A percentile compares a stretch with the other conserved stretches of the same genome.
phyloP scores from a whole-genome alignment of 1,140 invertebrate genomes.

The Tetragonula clypearis region DNA sequence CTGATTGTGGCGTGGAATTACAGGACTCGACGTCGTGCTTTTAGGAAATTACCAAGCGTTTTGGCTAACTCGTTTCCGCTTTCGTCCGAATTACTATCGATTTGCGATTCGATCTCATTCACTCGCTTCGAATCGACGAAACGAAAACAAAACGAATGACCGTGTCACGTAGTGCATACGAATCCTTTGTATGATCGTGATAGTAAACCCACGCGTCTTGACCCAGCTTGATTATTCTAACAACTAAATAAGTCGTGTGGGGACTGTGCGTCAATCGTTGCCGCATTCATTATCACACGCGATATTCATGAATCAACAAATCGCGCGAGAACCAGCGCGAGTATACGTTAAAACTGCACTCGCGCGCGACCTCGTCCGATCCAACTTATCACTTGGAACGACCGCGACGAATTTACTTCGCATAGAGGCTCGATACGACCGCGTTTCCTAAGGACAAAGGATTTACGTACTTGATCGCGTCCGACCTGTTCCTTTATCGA shows the following conservation, averaged over 20 bases:
- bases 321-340: not conserved
- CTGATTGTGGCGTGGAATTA: slow-evolving; percentile 1
- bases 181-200: not conserved
- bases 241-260: not conserved
- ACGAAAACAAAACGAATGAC: not conserved
- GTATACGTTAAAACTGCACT: slow-evolving; percentile 33
- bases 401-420: slow-evolving; percentile 32
- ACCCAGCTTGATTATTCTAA: slow-evolving; percentile 48
- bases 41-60: slow-evolving; percentile 24
- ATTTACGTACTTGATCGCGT: slow-evolving; percentile 24
- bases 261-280: slow-evolving; percentile 9
- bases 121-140: not conserved
- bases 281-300: slow-evolving; percentile 50
- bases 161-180: not conserved
- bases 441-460: slow-evolving; percentile 43
- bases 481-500: slow-evolving; percentile 33
- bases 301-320: slow-evolving; percentile 70
- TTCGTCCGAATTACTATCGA: not conserved
- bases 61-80: not conserved
- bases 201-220: not conserved
- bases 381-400: slow-evolving; percentile 21
- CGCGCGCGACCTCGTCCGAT: not conserved
- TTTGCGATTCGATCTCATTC: not conserved
- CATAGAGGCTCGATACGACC: slow-evolving; percentile 1
- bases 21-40: not conserved